Percentiles rank a stretch among this genome's conserved stretches.
Evolutionary conservation across 2,888 invertebrate genomes (phyloP).

Genomic region (Ecdyonurus torrentis): DNA sequence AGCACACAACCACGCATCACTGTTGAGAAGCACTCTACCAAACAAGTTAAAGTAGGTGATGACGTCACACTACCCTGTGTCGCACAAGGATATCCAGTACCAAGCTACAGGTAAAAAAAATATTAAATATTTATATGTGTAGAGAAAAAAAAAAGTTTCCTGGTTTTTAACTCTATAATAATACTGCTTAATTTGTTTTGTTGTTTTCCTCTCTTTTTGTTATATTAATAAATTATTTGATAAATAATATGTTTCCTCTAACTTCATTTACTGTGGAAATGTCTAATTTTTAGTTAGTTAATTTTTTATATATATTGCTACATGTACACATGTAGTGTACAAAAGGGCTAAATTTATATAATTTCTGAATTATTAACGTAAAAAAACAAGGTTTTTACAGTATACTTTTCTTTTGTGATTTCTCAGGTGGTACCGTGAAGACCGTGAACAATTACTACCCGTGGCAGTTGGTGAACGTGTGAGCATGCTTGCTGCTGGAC

Average conservation of each 20-base stretch:
- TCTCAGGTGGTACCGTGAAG: slow-evolving; percentile 58
- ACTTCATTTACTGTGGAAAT: not conserved
- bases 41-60: slow-evolving; percentile 49
- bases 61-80: slow-evolving; percentile 61
- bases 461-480: slow-evolving; percentile 38
- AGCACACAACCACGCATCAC: slow-evolving; percentile 55
- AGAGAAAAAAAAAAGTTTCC: slow-evolving; percentile 17
- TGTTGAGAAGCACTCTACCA: slow-evolving; percentile 49
- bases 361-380: no score
- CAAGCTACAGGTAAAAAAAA: slow-evolving; percentile 59
- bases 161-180: not conserved
- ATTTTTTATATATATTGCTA: not conserved
- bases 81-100: slow-evolving; percentile 66
- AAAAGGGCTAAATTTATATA: no score
- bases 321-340: no score
- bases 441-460: slow-evolving; percentile 49
- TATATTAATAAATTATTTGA: not conserved
- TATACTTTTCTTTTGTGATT: slow-evolving; percentile 8
- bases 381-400: no score
- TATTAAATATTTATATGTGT: no score
- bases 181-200: not conserved
- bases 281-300: not conserved
- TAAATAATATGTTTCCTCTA: not conserved
- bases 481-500: slow-evolving; percentile 40
- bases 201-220: not conserved